Evolutionary conservation across 1,140 invertebrate genomes (phyloP), one percentile per base, ranked within the genome.

Genomic region (Proctacanthus coquilletti): DNA sequence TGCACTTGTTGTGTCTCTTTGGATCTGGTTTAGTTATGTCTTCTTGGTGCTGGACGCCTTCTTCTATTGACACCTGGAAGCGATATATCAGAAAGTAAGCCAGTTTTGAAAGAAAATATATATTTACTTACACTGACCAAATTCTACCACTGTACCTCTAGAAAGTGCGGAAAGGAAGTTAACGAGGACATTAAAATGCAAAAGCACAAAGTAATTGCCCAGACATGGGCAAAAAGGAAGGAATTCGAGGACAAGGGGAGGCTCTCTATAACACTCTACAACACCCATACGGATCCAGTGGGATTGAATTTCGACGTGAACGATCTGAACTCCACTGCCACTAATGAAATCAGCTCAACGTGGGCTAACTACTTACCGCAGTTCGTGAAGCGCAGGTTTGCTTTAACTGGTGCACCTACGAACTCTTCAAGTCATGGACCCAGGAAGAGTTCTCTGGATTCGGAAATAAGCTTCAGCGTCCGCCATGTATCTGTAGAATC

Each of bases 181-280:
- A 73, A 80, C 43, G 75, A 80, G 42, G 76, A 77, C 15, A 65
- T 74, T 23, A 78, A 76, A 56, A 60, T 83, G 42, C 81, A 83
- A 49, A 89, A 91, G 50, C 85, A 93, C 56, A 84, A 87, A 61
- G 74, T 93, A 17, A 91, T 95, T 36, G 83, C 86, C 8, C 75
- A 86, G 53, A 85, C 84, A 2, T 93, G 85, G 70, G 79, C 81
- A 1, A 84, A 87, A 42, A 68, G 85, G n/a, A 80, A 84, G 50
- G 79, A 83, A 40, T 76, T 91, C 39, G 80, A 85, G 39, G 76
- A 78, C 50, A 74, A 74, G 36, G 85, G 84, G 1, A 63, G 80
- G n/a, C 63, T 92, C 14, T 91, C 86, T 23, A 80, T 93, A 45
- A 87, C 80, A 48, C 75, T 89, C 40, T 74, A 78, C 34, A 85